These are phyloP conservation scores for Zaprionus taronus DNA, from an alignment of 1,140 invertebrate species.

Conservation along the genomic window DNA sequence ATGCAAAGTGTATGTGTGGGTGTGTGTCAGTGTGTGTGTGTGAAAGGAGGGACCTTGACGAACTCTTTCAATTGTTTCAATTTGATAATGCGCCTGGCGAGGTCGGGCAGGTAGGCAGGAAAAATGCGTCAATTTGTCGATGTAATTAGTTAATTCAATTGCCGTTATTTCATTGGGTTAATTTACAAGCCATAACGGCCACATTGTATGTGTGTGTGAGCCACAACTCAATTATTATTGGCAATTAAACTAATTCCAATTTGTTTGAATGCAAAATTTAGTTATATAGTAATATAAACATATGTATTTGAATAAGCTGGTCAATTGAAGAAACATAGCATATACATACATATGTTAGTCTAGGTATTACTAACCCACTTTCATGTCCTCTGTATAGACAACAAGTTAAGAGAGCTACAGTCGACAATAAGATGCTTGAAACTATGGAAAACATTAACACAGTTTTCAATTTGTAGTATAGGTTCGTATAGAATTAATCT, in stretches of 20 bases:
- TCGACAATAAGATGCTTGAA: too few species aligned
- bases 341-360: too few species aligned
- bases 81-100: not conserved
- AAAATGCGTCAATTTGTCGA: conserved; percentile 29
- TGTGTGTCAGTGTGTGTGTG: not conserved
- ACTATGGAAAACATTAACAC: too few species aligned
- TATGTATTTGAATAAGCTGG: too few species aligned
- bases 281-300: too few species aligned
- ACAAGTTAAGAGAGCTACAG: too few species aligned
- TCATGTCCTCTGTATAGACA: too few species aligned
- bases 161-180: conserved; percentile 63
- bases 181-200: conserved; percentile 47
- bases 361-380: too few species aligned
- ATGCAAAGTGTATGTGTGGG: not conserved
- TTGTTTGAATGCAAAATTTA: conserved; percentile 32
- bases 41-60: not conserved
- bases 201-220: not conserved
- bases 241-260: conserved; percentile 76
- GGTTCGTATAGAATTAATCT: too few species aligned
- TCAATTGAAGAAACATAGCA: too few species aligned
- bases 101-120: not conserved
- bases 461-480: too few species aligned
- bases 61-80: conserved; percentile 2
- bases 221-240: conserved; percentile 59
- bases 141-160: conserved; percentile 75